These are phyloP conservation scores for Nephrotoma guestfalica DNA, from an alignment of 2,888 invertebrate genomes.

Conservation along the genomic window DNA sequence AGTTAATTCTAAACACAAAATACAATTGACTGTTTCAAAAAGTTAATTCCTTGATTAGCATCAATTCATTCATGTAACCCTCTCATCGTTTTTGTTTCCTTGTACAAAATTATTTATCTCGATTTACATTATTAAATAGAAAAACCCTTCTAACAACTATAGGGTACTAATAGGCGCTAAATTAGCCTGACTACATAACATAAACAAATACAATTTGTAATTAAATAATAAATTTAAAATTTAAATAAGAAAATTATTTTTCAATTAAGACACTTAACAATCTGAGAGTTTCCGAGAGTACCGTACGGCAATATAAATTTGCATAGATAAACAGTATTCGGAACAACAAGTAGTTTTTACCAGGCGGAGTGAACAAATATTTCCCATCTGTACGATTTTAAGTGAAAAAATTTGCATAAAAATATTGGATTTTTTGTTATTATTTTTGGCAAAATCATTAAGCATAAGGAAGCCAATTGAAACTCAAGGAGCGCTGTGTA, in stretches of 20 bases:
- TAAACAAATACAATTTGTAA: not conserved
- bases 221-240: not conserved
- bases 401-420: not conserved
- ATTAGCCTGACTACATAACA: not conserved
- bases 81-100: not conserved
- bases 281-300: not conserved
- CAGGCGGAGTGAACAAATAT: not conserved
- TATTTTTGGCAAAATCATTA: not conserved
- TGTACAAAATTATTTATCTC: not conserved
- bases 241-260: not conserved
- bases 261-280: not conserved
- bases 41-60: not conserved
- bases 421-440: not conserved
- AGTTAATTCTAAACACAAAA: not conserved
- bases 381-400: not conserved
- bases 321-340: not conserved
- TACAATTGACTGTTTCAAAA: not conserved
- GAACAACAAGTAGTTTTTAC: not conserved
- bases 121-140: not conserved
- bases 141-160: not conserved
- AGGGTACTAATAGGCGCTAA: not conserved
- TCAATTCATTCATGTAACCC: not conserved
- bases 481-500: not conserved
- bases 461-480: not conserved
- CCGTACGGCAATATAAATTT: not conserved